phyloP scores from a whole-genome alignment of 2,888 invertebrate species.

The Empis stercorea region DNA sequence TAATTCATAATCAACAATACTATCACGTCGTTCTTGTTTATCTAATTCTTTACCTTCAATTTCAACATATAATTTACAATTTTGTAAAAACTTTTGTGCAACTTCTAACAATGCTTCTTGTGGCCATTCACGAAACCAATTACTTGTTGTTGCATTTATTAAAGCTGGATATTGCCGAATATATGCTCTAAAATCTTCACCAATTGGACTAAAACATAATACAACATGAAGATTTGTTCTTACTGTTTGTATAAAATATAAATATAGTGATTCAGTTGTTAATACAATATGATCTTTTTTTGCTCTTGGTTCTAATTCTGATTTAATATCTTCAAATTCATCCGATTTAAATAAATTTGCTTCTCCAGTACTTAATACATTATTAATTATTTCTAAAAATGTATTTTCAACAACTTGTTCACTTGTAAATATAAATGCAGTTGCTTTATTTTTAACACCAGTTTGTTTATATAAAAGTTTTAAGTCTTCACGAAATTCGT shows the following conservation, averaged over 20 bases:
- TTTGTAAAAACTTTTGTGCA: conserved; percentile 65
- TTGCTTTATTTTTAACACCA: conserved; percentile 62
- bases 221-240: conserved; percentile 65
- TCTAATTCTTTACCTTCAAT: conserved; percentile 49
- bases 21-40: too few relatives aligned
- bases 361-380: conserved; percentile 77
- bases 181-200: conserved; percentile 64
- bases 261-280: conserved; percentile 56
- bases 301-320: conserved; percentile 24
- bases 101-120: conserved; percentile 79
- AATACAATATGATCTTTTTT: conserved; percentile 36
- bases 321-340: conserved; percentile 63
- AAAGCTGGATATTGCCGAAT: conserved; percentile 79
- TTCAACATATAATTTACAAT: conserved; percentile 56
- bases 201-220: conserved; percentile 80
- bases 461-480: conserved; percentile 58
- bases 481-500: conserved; percentile 71
- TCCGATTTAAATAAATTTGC: conserved; percentile 79
- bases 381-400: conserved; percentile 81
- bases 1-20: conserved; percentile 43
- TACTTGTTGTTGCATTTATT: conserved; percentile 76
- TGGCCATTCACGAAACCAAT: conserved; percentile 87
- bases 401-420: conserved; percentile 72
- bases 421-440: conserved; percentile 74
- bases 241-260: conserved; percentile 65